Evolutionary conservation across 1,140 invertebrate genomes (phyloP), one percentile per base, ranked within the genome.

Genomic region (Diplogasteroides magnus): DNA sequence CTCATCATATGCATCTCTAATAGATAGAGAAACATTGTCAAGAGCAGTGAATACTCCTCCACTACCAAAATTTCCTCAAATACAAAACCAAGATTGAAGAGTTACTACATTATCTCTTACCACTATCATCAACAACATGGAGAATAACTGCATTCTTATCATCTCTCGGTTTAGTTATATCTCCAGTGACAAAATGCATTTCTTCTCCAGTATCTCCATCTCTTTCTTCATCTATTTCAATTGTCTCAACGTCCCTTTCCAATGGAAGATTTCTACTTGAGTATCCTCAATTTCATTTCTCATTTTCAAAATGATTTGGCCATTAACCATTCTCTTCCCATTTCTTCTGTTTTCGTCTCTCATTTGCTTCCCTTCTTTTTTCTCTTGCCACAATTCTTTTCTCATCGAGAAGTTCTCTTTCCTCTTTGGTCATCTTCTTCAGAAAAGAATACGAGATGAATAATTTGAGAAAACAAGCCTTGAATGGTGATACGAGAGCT

Each of bases 121-220:
- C 64, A 48, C 64, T 37, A 37, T 65, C 48, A 29, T 65, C 64
- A 3, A 65, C 64, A 56, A 31, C 25, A 55, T 65, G 64, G 25
- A 65, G 31, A 25, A 65, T 65, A n/a, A 65, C 11, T n/a, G n/a
- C 64, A 23, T n/a, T n/a, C 13, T 31, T 19, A 11, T 55, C 48
- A 19, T 31, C 32, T 31, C 25, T n/a, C 13, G 64, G 64, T 56
- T 29, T 37, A 2, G 37, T 65, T 14, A 65, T 25, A 65, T 65
- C 64, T 48, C 64, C 64, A 28, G 48, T 37, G 64, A 65, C 64
- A 25, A 48, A 65, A 13, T 32, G 25, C 31, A 65, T 55, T 56
- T 67, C 57, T 58, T 67, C 59, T 67, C 65, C 57, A n/a, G n/a
- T n/a, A n/a, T n/a, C n/a, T 67, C 59, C 57, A 67, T 67, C 59